A percentile compares a stretch with the other conserved stretches of the same genome.
Evolutionary conservation across 1,140 invertebrate species (phyloP).

Genomic region (Helicoverpa zea): DNA sequence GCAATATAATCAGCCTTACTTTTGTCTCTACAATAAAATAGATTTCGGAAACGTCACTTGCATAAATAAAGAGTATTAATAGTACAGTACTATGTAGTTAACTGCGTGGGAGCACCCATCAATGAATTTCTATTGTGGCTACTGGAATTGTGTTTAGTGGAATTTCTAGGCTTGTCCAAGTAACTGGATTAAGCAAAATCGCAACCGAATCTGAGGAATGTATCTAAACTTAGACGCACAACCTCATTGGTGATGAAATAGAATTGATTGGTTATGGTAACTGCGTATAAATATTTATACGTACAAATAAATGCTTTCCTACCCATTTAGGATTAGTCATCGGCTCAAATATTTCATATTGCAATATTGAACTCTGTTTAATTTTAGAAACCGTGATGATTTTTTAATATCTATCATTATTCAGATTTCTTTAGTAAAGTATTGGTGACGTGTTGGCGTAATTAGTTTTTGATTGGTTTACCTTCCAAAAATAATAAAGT

Average conservation of each 20-base stretch:
- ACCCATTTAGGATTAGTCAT: constrained; percentile 13
- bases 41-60: no score
- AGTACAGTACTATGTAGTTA: no score
- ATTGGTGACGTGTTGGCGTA: no score
- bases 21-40: no score
- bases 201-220: constrained; percentile 12
- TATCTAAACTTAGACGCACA: not conserved
- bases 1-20: no score
- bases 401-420: not conserved
- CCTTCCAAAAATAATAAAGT: not conserved
- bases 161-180: not conserved
- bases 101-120: not conserved
- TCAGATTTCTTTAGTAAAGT: not conserved
- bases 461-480: not conserved
- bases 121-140: not conserved
- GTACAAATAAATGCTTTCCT: constrained; percentile 20
- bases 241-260: constrained; percentile 1
- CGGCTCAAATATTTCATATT: constrained; percentile 3
- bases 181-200: not conserved
- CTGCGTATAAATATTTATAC: not conserved
- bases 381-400: constrained; percentile 16
- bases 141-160: not conserved
- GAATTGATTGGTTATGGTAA: constrained; percentile 6
- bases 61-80: no score
- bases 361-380: not conserved